phyloP scores from a whole-genome alignment of 1,140 invertebrate genomes.

The Aplysia californica region DNA sequence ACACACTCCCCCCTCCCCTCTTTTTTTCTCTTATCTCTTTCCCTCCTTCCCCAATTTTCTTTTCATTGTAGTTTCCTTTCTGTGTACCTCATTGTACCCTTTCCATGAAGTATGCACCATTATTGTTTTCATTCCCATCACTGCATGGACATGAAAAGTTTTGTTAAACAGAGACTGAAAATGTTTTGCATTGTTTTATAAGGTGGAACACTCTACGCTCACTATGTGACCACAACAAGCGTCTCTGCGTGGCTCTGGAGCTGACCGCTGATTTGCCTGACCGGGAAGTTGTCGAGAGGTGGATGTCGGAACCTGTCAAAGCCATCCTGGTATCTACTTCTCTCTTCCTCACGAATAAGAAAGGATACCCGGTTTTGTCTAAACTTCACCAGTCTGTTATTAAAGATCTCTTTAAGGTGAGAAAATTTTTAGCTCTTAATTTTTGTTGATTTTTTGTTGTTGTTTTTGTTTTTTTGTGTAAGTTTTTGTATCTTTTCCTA shows the following conservation, averaged over 20 bases:
- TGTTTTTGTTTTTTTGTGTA: no score
- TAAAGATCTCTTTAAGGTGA: conserved; percentile 65
- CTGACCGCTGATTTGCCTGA: conserved; percentile 77
- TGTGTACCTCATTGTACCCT: background rate
- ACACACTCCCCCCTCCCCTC: no score
- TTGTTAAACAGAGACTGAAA: no score
- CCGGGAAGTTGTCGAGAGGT: conserved; percentile 78
- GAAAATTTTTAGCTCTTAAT: background rate
- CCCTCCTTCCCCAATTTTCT: background rate
- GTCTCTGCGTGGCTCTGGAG: conserved; percentile 79
- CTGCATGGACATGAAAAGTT: no score
- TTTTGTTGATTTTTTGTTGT: no score
- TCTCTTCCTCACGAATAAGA: conserved; percentile 78
- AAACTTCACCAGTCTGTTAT: conserved; percentile 84
- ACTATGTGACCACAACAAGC: conserved; percentile 79
- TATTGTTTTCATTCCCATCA: no score
- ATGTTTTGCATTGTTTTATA: no score
- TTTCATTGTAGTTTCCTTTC: background rate
- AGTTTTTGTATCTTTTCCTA: no score
- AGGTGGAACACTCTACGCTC: conserved; percentile 89
- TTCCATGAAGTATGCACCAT: no score
- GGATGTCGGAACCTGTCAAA: conserved; percentile 93
- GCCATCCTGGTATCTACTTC: conserved; percentile 85
- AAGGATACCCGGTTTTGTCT: conserved; percentile 90
- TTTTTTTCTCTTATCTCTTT: background rate